A percentile compares a stretch with the other conserved stretches of the same genome.
These are phyloP conservation scores for Thrips palmi DNA, from an alignment of 1,140 invertebrate species.

Conservation along the genomic window DNA sequence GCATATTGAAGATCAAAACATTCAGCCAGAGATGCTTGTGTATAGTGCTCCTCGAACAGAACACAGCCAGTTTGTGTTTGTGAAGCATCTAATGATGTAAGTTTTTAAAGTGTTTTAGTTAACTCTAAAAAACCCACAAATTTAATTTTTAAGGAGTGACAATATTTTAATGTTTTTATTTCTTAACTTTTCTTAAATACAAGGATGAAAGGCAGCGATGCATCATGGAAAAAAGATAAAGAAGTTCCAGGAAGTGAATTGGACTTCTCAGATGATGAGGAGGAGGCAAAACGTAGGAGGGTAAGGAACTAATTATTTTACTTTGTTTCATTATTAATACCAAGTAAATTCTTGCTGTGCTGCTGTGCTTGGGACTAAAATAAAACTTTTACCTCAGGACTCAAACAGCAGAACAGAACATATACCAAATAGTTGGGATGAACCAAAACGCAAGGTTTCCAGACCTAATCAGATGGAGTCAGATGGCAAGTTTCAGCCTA, in stretches of 20 bases:
- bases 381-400: too few species aligned
- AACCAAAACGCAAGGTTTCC: too few species aligned
- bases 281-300: slow-evolving; percentile 37
- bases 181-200: slow-evolving; percentile 6
- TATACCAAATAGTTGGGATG: too few species aligned
- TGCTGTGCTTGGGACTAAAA: too few species aligned
- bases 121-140: background rate
- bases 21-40: slow-evolving; percentile 44
- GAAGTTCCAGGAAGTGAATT: slow-evolving; percentile 51
- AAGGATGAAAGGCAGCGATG: slow-evolving; percentile 60
- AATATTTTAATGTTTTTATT: slow-evolving; percentile 5
- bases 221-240: slow-evolving; percentile 63
- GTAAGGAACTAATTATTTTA: too few species aligned
- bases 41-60: slow-evolving; percentile 58
- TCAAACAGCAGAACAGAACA: too few species aligned
- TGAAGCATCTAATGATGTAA: slow-evolving; percentile 48
- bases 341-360: too few species aligned
- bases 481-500: too few species aligned
- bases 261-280: slow-evolving; percentile 82
- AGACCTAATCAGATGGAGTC: too few species aligned
- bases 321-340: too few species aligned
- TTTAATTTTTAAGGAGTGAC: background rate
- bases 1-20: slow-evolving; percentile 44
- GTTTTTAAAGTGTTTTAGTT: slow-evolving; percentile 14
- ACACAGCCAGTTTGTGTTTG: slow-evolving; percentile 55